A percentile compares a stretch with the other conserved stretches of the same genome.
These are phyloP conservation scores for Rhaphigaster nebulosa DNA, from an alignment of 2,888 invertebrate genomes.

Conservation along the genomic window DNA sequence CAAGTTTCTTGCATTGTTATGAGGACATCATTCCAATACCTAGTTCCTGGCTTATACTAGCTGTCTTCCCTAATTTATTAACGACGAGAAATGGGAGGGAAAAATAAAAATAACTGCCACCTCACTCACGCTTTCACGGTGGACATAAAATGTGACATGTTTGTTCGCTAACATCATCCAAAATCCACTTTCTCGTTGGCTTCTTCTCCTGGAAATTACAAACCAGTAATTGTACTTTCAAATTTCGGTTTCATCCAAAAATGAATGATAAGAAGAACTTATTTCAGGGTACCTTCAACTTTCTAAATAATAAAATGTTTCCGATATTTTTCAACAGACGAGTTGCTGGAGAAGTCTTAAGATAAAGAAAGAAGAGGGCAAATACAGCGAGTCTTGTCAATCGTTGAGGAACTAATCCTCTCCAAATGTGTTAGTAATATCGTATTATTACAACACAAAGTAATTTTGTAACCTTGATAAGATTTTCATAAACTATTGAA, in stretches of 20 bases:
- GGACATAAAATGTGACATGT: slow-evolving; percentile 22
- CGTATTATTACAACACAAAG: too few species aligned
- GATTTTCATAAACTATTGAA: too few species aligned
- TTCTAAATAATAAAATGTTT: background rate
- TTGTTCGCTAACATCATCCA: background rate
- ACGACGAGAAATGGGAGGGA: background rate
- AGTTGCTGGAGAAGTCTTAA: too few species aligned
- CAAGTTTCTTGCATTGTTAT: slow-evolving; percentile 13
- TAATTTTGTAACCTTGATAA: too few species aligned
- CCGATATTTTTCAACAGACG: too few species aligned
- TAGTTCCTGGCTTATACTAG: background rate
- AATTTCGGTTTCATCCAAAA: background rate
- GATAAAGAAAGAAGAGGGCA: too few species aligned
- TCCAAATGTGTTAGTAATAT: too few species aligned
- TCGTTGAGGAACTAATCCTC: too few species aligned
- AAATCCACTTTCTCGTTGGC: background rate
- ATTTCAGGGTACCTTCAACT: background rate
- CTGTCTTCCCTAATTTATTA: background rate
- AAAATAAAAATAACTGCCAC: background rate
- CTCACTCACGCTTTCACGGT: background rate
- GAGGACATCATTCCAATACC: background rate
- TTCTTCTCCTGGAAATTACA: background rate
- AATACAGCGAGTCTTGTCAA: too few species aligned
- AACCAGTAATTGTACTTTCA: background rate
- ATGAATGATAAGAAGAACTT: background rate